Base-by-base conservation (phyloP, 1,140 invertebrate species). In the Pogonomyrmex barbatus region DNA sequence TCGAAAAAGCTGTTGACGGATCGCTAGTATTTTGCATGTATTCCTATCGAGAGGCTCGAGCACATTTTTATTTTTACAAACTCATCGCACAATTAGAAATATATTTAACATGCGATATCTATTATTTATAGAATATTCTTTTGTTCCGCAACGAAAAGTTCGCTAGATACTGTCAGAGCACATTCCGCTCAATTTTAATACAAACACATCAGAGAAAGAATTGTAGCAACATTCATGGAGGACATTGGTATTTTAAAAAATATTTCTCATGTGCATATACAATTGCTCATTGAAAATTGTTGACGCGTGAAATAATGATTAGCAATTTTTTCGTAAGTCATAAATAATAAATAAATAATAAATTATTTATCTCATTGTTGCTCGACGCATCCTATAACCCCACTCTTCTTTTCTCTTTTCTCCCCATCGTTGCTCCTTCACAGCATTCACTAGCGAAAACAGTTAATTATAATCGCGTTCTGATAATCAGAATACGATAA, bases 1-100 rank as follows among this genome's bases (percentile, higher is more conserved):
- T 89, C 39, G 65, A 81, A 88, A 73, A 58, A 63, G 78, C 56
- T 84, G 81, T 82, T 24, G 73, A 36, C 39, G 39, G 36, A 30
- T 50, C 45, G 36, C 30, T 50, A 54, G 30, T 39, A 82, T 60
- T 45, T 73, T 39, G 50, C 6, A 83, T 17, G 30, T 14, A 2
- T 14, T 62, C 36, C 63, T 39, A 5, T 47, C 12, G 30, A 58
- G 68, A 83, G 54, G 54, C 4, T 45, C n/a, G 54, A 12, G 70
- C 65, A 17, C 52, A 56, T 56, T 68, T 42, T n/a, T n/a, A 58
- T 88, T 86, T 62, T 82, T 65, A 10, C 42, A 47, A 82, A 65
- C 70, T 65, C 10, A 83, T 30, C 17, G 63, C 5, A 47, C 42
- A 60, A 81, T 81, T 73, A 83, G 39, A 83, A 73, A 33, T 68